phyloP scores from a whole-genome alignment of 2,113 vertebrate genomes.

The Cryptomyrus ogoouensis region DNA sequence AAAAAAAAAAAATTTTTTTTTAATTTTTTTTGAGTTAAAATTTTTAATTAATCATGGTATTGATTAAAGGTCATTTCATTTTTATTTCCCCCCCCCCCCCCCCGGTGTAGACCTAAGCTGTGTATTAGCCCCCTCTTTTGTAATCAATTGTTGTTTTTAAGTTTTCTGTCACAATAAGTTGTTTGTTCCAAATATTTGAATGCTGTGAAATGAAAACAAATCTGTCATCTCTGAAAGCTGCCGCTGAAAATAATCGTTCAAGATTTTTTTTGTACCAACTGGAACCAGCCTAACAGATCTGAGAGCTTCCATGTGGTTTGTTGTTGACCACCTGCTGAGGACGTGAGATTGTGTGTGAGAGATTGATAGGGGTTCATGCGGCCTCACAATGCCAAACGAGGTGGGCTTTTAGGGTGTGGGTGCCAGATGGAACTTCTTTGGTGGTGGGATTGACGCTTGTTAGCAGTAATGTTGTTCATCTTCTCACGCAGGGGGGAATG shows the following conservation, averaged over 20 bases:
- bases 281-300: background rate
- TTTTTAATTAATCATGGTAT: no score
- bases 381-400: background rate
- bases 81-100: no score
- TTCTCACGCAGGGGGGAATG: slow-evolving; percentile 81
- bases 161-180: background rate
- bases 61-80: no score
- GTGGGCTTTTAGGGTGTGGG: background rate
- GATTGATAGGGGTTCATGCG: background rate
- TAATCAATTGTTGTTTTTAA: background rate
- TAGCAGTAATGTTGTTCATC: background rate
- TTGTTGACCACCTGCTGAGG: background rate
- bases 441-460: background rate
- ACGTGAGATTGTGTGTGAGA: background rate
- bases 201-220: background rate
- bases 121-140: background rate
- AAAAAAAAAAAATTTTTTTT: no score
- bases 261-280: background rate
- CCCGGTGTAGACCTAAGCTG: background rate
- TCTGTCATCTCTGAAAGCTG: background rate
- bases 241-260: background rate
- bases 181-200: background rate
- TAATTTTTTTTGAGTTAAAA: no score
- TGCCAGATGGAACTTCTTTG: background rate
- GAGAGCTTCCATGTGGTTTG: background rate